These are phyloP conservation scores for Hormaphis cornu DNA, from an alignment of 1,140 invertebrate genomes.

Conservation along the genomic window DNA sequence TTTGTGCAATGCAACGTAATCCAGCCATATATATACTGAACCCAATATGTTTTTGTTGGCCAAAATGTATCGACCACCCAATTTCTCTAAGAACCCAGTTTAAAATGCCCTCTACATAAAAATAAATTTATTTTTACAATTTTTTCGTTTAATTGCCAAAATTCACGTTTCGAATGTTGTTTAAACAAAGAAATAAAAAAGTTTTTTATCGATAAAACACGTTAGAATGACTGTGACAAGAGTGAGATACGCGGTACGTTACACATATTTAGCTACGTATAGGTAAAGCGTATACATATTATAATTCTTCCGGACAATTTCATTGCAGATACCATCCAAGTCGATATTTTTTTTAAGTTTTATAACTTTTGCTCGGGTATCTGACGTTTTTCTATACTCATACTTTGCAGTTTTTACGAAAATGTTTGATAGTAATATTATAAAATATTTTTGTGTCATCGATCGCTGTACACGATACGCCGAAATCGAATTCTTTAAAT, in stretches of 20 bases:
- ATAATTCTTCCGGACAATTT: conserved; percentile 22
- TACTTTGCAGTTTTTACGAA: not conserved
- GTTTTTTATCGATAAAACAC: conserved; percentile 14
- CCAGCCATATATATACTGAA: conserved; percentile 3
- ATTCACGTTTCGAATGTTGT: conserved; percentile 12
- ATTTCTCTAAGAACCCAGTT: conserved; percentile 22
- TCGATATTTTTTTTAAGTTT: conserved; percentile 23
- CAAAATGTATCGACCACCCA: conserved; percentile 21
- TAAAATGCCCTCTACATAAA: conserved; percentile 4
- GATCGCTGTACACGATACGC: too few relatives aligned
- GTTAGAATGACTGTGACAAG: not conserved
- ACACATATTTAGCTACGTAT: not conserved
- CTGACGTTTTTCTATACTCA: not conserved
- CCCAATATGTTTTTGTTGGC: conserved; percentile 12
- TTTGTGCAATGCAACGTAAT: not conserved
- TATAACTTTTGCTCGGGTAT: conserved; percentile 19
- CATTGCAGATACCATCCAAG: conserved; percentile 27
- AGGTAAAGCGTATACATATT: not conserved
- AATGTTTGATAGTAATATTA: conserved; percentile 16
- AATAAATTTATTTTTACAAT: not conserved
- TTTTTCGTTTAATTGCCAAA: conserved; percentile 10
- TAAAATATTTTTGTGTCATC: conserved; percentile 9
- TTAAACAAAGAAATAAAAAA: not conserved
- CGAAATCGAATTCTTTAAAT: not conserved
- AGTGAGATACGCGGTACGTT: not conserved